Evolutionary conservation across 2,113 vertebrate species (phyloP), one percentile per base, ranked within the genome.

Genomic region (Pagrus major): DNA sequence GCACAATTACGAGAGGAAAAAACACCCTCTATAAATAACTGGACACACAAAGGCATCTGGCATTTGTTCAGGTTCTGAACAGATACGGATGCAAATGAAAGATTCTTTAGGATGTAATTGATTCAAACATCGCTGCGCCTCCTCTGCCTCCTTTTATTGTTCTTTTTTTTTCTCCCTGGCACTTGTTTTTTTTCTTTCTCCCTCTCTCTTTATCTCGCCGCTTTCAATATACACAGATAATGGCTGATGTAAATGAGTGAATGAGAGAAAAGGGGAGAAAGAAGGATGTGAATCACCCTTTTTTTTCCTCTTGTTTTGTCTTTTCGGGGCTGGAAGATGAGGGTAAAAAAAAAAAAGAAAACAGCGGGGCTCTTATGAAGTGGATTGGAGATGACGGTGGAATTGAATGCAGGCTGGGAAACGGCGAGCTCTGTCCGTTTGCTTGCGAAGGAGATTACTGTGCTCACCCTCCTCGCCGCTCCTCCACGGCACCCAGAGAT

Each of bases 21-120:
- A 78, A 71, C 79, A 76, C 56, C 51, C 79, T 41, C 96, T 96
- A 96, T 97, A 98, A 98, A 97, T 97, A 99, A 96, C 96, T 89
- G 95, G 96, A 97, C 96, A 96, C 96, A 98, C 97, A 98, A 98
- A 97, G 95, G 96, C 95, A 95, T 96, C 96, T 98, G 97, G 96
- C 97, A 96, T 97, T 96, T 95, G 97, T 94, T 97, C 95, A 91
- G 94, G 92, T 95, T 95, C 92, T 93, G 91, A 92, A 87, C 91
- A 94, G 93, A 95, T 93, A 94, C 81, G 86, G 90, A 96, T 95
- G 93, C 94, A 96, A 96, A 96, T 95, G 93, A 92, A 94, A 94
- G 93, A 93, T 94, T 93, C 91, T 94, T 94, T 89, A 93, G 93
- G 92, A 94, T 92, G 92, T 95, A 95, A 96, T 94, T 94, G 94